Evolutionary conservation across 2,113 vertebrate species (phyloP), one percentile per base, ranked within the genome.

Genomic region (Chaetodon trifascialis): DNA sequence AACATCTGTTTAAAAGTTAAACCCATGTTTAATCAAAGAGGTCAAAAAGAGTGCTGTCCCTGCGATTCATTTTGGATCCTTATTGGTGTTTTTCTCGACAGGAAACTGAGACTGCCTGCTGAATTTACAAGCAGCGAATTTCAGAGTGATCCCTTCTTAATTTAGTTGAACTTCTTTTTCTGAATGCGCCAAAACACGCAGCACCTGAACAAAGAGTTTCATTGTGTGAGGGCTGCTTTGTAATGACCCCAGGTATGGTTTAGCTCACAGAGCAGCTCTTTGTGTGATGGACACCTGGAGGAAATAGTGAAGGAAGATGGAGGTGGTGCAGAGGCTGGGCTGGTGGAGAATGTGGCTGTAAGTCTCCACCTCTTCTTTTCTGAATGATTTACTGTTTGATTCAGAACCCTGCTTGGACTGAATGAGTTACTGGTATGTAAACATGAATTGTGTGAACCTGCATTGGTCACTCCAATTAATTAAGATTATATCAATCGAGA

Each of bases 271-370:
- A 86, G 76, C 73, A 51, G 67, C 63, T 76, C 90, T 87, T 88
- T 89, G 86, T 89, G 30, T 55, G 71, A 82, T 14, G 42, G 79
- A 91, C 85, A 93, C 88, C 88, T 92, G 88, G 84, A 90, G 86
- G 90, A 93, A 90, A 85, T 54, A n/a, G 54, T 73, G 51, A 67
- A 38, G 44, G 58, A 88, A 70, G 69, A 76, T 49, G 77, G 83
- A 92, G 79, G 83, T 49, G 84, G 71, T 70, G 55, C 76, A 71
- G 67, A 71, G 36, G 47, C 42, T 47, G 51, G 77, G 47, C 65
- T 51, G 79, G 59, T 81, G 65, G 30, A 30, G 30, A 30, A 30
- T 87, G 75, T 21, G 64, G 76, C 81, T 93, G 82, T 88, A 88
- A 89, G 59, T 25, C 76, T 76, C 11, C 17, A 11, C 34, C 74